phyloP scores from a whole-genome alignment of 1,140 invertebrate species.

The Eumaeus atala region DNA sequence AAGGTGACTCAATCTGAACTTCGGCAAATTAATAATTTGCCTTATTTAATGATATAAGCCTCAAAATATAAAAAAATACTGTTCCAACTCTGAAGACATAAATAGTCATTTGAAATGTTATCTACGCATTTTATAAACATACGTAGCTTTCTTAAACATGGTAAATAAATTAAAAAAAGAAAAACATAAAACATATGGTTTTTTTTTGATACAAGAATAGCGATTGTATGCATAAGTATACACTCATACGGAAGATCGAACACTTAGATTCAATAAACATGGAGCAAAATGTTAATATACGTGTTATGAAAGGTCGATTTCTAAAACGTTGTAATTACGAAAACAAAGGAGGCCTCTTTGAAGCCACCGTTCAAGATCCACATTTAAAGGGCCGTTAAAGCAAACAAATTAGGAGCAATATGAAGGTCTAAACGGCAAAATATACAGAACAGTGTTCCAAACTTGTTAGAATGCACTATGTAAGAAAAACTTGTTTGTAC shows the following conservation, averaged over 20 bases:
- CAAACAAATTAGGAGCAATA: conserved; percentile 61
- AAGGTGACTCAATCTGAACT: too few species aligned
- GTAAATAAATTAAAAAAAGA: too few species aligned
- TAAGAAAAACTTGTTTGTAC: conserved; percentile 7
- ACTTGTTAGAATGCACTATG: conserved; percentile 38
- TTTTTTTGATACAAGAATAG: too few species aligned
- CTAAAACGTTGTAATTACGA: conserved; percentile 47
- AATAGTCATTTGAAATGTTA: too few species aligned
- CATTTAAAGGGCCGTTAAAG: conserved; percentile 55
- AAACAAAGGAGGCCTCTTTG: conserved; percentile 53
- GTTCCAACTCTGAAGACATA: too few species aligned
- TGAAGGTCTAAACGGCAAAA: conserved; percentile 49
- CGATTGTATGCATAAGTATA: too few species aligned
- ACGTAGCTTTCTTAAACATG: too few species aligned
- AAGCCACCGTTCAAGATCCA: conserved; percentile 41
- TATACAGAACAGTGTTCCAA: conserved; percentile 47
- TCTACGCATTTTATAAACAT: too few species aligned
- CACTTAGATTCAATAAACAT: conserved; percentile 18
- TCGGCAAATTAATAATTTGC: too few species aligned
- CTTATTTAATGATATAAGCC: too few species aligned
- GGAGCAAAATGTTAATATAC: conserved; percentile 22
- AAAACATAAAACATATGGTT: too few species aligned
- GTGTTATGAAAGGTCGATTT: conserved; percentile 36
- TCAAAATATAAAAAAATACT: too few species aligned
- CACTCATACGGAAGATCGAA: background rate